Base-by-base conservation (phyloP, 2,797 vertebrate genomes). In the Sebastiscus albofasciatus region DNA sequence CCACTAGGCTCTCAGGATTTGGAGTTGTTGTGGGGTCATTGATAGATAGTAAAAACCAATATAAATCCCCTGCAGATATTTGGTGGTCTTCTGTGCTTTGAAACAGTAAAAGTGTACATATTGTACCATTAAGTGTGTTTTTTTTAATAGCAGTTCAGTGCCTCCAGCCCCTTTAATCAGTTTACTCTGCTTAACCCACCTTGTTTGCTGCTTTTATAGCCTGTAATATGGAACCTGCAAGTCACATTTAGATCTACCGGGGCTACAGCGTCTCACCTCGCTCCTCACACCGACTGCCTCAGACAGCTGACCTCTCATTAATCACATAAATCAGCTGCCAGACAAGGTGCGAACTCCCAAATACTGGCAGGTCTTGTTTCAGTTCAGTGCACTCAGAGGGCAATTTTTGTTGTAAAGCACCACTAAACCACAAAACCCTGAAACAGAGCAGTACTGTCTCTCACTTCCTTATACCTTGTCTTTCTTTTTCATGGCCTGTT, bases 311-410 rank as follows among this genome's bases (percentile, higher is more conserved):
- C 81, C 85, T 75, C 84, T 80, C 87, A 82, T 89, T 83, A 82
- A 89, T 91, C 86, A 82, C 69, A 69, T 75, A 62, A 81, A 86
- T 86, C 71, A 87, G 79, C 75, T 4, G 39, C 78, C 77, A 62
- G n/a, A 72, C 5, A 14, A 62, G 27, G 34, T 66, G 75, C 8
- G 1, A 72, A 12, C 64, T 71, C 33, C 31, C 18, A 8, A 83
- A 80, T 12, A 31, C 58, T 71, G 72, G 52, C 75, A 80, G 59
- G 49, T 73, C 61, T 72, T 22, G 55, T 86, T 82, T 81, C 64
- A 77, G 26, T 55, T 70, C 69, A 59, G 70, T 74, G 69, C 49
- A 20, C 54, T 73, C 46, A 68, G 42, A 46, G 54, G 2, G 33
- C 2, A 0, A 3, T 39, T 82, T 75, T 39, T 77, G 55, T 70